Evolutionary conservation across 1,140 invertebrate genomes (phyloP).

Genomic region (Drosophila nebulosa): DNA sequence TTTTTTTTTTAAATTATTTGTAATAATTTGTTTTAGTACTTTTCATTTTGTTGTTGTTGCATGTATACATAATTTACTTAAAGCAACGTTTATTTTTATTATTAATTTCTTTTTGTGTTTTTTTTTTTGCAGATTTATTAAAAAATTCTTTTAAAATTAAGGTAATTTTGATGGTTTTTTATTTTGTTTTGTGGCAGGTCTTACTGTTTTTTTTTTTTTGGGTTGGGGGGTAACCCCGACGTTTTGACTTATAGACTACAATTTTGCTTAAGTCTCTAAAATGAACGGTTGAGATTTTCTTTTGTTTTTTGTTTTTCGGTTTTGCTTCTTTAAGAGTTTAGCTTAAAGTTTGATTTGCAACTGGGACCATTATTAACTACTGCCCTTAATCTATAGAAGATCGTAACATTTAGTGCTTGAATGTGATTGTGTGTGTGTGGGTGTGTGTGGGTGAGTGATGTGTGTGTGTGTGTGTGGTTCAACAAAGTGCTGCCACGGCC

Average conservation of each 20-base stretch:
- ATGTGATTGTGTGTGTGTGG: slow-evolving; percentile 27
- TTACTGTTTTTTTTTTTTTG: slow-evolving; percentile 55
- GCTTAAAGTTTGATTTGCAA: slow-evolving; percentile 50
- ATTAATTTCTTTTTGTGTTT: no score
- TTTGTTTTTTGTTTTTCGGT: slow-evolving; percentile 26
- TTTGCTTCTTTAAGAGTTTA: slow-evolving; percentile 45
- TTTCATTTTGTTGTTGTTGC: slow-evolving; percentile 13
- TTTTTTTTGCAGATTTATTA: slow-evolving; percentile 50
- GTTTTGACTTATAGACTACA: slow-evolving; percentile 37
- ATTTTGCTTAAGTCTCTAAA: slow-evolving; percentile 25
- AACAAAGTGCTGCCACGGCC: slow-evolving; percentile 63
- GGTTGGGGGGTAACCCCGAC: slow-evolving; percentile 1
- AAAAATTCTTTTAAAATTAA: slow-evolving; percentile 60
- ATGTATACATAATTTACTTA: slow-evolving; percentile 57
- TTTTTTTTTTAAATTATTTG: slow-evolving; percentile 64
- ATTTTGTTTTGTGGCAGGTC: slow-evolving; percentile 63
- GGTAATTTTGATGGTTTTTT: slow-evolving; percentile 33
- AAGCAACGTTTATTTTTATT: slow-evolving; percentile 59
- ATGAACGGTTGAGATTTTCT: slow-evolving; percentile 43
- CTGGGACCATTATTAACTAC: slow-evolving; percentile 69
- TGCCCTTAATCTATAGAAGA: slow-evolving; percentile 58
- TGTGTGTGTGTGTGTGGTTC: slow-evolving; percentile 32
- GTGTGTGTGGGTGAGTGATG: slow-evolving; percentile 20
- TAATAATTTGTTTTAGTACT: slow-evolving; percentile 65
- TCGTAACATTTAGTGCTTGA: slow-evolving; percentile 72